Evolutionary conservation across 1,140 invertebrate species (phyloP), one percentile per base, ranked within the genome.

Genomic region (Leptoteleia sp.): DNA sequence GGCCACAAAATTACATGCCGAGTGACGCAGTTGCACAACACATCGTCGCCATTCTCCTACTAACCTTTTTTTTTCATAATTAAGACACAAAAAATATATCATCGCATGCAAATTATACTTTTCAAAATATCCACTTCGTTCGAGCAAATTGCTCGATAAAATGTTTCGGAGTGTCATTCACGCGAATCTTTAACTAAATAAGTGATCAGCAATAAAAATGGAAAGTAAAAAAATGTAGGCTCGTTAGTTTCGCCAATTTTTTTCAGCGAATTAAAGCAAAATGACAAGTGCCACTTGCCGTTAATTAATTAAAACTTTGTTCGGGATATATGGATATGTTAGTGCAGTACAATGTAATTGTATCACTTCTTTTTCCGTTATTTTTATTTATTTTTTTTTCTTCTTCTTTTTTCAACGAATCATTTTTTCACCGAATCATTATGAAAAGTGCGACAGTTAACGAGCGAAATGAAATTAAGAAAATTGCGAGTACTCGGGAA

Each of bases 1-100:
- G 54, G 40, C 54, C 54, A 45, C 25, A 45, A 35, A 59, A 59
- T 57, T 57, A 43, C 38, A 43, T 43, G 54, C 27, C n/a, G n/a
- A n/a, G n/a, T n/a, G n/a, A n/a, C 38, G 35, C 25, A 31, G 22
- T 35, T 25, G 17, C 33, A 15, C 19, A 55, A 16, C 37, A 31
- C 25, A 19, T 29, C 13, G 11, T 40, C 7, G 35, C 27, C 50
- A 55, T 55, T 22, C 19, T 22, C 19, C 50, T 27, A 17, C 11
- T 8, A 29, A 55, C 4, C 37, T n/a, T n/a, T n/a, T 43, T 22
- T 31, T 43, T 27, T 43, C 54, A 43, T 57, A 42, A 43, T 43
- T 57, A 57, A 42, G 25, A n/a, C 13, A 37, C 12, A 40, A 40
- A 55, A 40, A n/a, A n/a, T n/a, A 35, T 22, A 35, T 31, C 12